Base-by-base conservation (phyloP, 2,888 invertebrate species). In the Mongoloraphidia duomilia region DNA sequence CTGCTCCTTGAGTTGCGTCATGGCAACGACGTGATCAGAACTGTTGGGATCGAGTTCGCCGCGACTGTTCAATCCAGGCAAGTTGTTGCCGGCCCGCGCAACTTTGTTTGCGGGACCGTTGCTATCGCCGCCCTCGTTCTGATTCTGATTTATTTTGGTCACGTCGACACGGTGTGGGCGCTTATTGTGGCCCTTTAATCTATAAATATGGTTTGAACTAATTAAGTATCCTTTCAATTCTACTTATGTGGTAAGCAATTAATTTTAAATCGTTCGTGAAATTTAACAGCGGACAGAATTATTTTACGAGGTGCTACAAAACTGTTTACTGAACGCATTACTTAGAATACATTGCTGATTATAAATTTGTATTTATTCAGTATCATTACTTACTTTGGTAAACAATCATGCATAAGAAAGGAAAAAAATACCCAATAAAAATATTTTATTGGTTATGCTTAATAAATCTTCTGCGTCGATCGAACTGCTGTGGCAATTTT, bases 1-100 rank as follows among this genome's bases (percentile, higher is more conserved):
- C 62, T 92, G 86, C 65, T 95, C 95, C 64, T 90, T 89, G 10
- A 96, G 77, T 63, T 94, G 90, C 1, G 95, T 94, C 74, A 94
- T 87, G 0, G 93, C 93, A 11, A 94, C 90, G 43, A 94, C 88
- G 64, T 94, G 91, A 66, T 92, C 92, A 0, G 90, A 87, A 61
- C 87, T 87, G 63, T 88, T 88, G 1, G 88, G 86, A 66, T 90
- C 89, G 55, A 79, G 66, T 64, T 80, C 75, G 56, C 73, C 68
- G 73, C 56, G 9, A n/a, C 63, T 63, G 46, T 67, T 54, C 13
- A 62, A 63, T 41, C 67, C 54, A n/a, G 63, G 59, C 49, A 65
- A 56, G 3, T 63, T 65, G 8, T 66, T 65, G 5, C 65, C 66
- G 5, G 62, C 56, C 46, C 75, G 63, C 8, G 71, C 68, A 8